A percentile compares a stretch with the other conserved stretches of the same genome.
Conservation (phyloP, 1,140 invertebrate genomes). For the Brachionus sp. region DNA sequence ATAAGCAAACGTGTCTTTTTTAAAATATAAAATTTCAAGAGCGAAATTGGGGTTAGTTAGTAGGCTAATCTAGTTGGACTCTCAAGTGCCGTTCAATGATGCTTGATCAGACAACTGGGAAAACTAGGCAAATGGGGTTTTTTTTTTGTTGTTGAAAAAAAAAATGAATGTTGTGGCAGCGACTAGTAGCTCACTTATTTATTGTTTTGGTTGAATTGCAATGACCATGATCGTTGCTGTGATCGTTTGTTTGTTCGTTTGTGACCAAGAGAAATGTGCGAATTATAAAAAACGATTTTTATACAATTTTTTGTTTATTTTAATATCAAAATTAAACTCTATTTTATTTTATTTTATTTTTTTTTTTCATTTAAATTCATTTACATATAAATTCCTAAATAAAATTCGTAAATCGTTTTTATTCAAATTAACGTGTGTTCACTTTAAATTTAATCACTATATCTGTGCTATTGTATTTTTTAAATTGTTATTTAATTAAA, state of each 20-base stretch:
- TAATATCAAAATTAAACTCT: not conserved
- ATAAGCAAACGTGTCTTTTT: not conserved
- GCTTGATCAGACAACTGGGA: not conserved
- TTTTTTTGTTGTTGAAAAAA: no score
- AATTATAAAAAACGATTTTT: not conserved
- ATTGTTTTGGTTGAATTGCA: not conserved
- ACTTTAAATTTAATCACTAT: not conserved
- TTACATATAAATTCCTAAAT: not conserved
- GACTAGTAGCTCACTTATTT: not conserved
- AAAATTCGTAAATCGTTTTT: constrained; percentile 1
- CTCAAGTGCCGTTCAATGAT: not conserved
- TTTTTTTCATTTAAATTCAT: not conserved
- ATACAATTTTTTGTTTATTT: not conserved
- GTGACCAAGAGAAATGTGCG: not conserved
- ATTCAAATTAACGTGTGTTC: not conserved
- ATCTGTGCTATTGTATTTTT: no score
- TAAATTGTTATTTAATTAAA: no score
- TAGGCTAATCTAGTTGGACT: not conserved
- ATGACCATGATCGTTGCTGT: not conserved
- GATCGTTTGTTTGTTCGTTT: not conserved
- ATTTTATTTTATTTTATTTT: not conserved
- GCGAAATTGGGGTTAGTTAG: not conserved
- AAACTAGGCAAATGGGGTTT: not conserved
- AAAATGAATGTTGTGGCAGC: no score
- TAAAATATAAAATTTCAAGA: not conserved